Percentiles rank a stretch among this genome's conserved stretches.
Evolutionary conservation across 53 echinoderm and acorn worm genomes (phyloP).

Genomic region (Antedon mediterranea): DNA sequence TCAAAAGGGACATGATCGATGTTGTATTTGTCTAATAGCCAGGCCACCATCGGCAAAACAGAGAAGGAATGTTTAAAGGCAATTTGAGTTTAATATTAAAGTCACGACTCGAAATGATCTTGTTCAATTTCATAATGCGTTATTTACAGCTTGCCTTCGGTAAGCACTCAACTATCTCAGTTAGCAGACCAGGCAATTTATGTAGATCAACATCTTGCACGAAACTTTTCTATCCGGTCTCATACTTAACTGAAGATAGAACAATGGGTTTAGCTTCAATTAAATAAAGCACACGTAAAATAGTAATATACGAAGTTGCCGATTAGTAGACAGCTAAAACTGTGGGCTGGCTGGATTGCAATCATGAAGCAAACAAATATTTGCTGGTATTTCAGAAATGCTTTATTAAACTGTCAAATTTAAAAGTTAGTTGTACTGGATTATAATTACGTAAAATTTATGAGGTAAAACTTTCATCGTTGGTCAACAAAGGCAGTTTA

Average conservation of each 20-base stretch:
- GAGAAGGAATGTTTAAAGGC: not conserved
- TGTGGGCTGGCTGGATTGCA: not conserved
- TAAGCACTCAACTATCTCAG: not conserved
- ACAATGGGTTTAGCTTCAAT: not conserved
- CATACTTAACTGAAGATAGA: not conserved
- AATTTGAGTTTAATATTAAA: not conserved
- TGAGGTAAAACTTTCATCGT: not conserved
- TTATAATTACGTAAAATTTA: not conserved
- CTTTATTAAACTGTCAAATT: not conserved
- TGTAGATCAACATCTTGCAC: not conserved
- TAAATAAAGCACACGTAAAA: not conserved
- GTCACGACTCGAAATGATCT: not conserved
- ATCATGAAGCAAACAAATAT: not conserved
- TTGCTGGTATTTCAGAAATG: not conserved
- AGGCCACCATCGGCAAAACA: not conserved
- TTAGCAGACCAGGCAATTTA: not conserved
- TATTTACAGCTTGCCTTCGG: not conserved
- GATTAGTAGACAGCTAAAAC: not conserved
- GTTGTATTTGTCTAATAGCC: not conserved
- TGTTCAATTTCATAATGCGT: not conserved
- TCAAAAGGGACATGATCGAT: not conserved
- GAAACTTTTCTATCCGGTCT: not conserved
- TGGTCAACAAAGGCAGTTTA: not conserved
- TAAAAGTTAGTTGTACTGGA: not conserved
- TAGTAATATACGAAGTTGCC: not conserved